Evolutionary conservation across 2,888 invertebrate genomes (phyloP).

Genomic region (Philereme transversata): DNA sequence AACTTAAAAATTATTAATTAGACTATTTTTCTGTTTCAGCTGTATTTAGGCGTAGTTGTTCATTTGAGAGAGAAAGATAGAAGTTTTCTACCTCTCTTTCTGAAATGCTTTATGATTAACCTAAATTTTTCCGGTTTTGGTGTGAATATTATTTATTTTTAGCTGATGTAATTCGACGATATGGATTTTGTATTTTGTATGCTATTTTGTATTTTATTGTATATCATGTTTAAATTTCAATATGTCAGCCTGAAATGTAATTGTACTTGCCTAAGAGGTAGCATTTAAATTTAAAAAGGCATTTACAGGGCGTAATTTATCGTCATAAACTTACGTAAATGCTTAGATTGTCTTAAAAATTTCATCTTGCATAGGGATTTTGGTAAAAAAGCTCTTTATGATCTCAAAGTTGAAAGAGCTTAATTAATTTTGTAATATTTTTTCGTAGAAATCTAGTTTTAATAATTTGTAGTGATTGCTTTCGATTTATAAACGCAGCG

Average conservation of each 20-base stretch:
- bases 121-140: constrained; percentile 9
- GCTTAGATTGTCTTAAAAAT: constrained; percentile 15
- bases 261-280: constrained; percentile 24
- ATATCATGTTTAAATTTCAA: constrained; percentile 11
- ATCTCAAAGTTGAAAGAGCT: constrained; percentile 28
- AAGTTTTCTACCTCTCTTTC: constrained; percentile 9
- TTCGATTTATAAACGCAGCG: neutral
- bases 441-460: constrained; percentile 17
- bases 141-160: constrained; percentile 1
- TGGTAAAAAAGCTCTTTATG: constrained; percentile 20
- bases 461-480: constrained; percentile 9
- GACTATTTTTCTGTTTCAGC: constrained; percentile 49
- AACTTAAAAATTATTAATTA: constrained; percentile 27
- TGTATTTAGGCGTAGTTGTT: constrained; percentile 29
- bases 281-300: constrained; percentile 30
- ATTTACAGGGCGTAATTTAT: constrained; percentile 12
- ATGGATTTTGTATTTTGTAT: constrained; percentile 24
- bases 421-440: constrained; percentile 26
- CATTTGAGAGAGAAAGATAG: constrained; percentile 26
- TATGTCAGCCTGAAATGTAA: constrained; percentile 1
- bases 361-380: constrained; percentile 17
- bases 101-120: constrained; percentile 19
- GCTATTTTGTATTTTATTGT: constrained; percentile 10
- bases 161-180: constrained; percentile 3
- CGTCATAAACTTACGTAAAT: neutral